phyloP scores from a whole-genome alignment of 2,113 vertebrate species.

The Sterrhoptilus dennistouni region DNA sequence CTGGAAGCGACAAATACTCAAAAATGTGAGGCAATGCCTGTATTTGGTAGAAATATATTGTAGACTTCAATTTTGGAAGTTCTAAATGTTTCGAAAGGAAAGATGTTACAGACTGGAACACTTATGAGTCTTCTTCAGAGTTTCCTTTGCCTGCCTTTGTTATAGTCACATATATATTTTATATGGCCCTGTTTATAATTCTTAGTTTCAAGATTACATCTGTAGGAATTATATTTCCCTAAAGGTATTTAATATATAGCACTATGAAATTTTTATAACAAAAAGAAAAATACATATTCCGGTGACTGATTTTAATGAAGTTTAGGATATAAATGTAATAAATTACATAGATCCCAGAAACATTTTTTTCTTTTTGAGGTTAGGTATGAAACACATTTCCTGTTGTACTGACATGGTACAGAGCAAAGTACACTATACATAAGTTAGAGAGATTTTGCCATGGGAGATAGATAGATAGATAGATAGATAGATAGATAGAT shows the following conservation, averaged over 20 bases:
- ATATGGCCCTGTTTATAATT: background rate
- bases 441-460: background rate
- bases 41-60: background rate
- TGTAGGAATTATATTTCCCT: constrained; percentile 27
- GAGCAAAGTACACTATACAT: background rate
- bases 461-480: background rate
- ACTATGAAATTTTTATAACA: constrained; percentile 37
- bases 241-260: constrained; percentile 45
- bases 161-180: constrained; percentile 19
- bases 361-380: background rate
- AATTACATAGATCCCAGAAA: background rate
- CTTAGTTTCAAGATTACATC: background rate
- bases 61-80: background rate
- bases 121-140: background rate
- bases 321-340: background rate
- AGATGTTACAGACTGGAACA: background rate
- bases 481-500: background rate
- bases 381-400: background rate
- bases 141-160: background rate
- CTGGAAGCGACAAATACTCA: background rate
- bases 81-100: background rate
- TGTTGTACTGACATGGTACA: background rate
- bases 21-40: background rate
- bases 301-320: background rate
- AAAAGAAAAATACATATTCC: background rate